Evolutionary conservation across 2,888 invertebrate species (phyloP), one percentile per base, ranked within the genome.

Genomic region (Kryphioiulus occultus): DNA sequence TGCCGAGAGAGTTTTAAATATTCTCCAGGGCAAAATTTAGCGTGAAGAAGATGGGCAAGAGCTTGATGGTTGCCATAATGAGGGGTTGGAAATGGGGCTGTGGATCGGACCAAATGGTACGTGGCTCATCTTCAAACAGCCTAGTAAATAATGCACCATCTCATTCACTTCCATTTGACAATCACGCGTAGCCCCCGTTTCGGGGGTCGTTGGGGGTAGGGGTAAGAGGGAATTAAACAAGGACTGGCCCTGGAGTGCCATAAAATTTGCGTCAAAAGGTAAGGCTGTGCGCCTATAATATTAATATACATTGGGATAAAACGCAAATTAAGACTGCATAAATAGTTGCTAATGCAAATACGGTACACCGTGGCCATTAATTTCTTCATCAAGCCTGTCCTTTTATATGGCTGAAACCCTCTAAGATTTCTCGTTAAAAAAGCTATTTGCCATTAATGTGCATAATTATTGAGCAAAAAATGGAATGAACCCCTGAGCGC

Each of bases 261-360:
- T 83, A 83, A 83, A 83, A 83, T 83, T 83, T 83, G 83, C 83
- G 83, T 83, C 35, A 59, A 59, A 59, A 59, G 59, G 59, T 59
- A 59, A 59, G 22, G 59, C n/a, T n/a, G 59, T 22, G n/a, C 59
- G 59, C 59, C 59, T 59, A 59, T 59, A 59, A 59, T 59, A 59
- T 59, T 59, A 59, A 59, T 59, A 59, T 59, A 59, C 59, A 59
- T 59, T 59, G 59, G 59, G 59, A 59, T 59, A 59, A 59, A 59
- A 22, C 59, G 59, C 59, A 59, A 59, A 59, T 59, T 59, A 59
- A 59, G 59, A 59, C 22, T 59, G 59, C 59, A 59, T 59, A 59
- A 59, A 59, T 59, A 59, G 59, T 59, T 59, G 59, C 59, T 59
- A 59, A 59, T 59, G 59, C 59, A 59, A 59, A 59, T 59, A 59